These are phyloP conservation scores for Enteromius mattozi DNA, from an alignment of 2,797 vertebrate genomes.

Conservation along the genomic window DNA sequence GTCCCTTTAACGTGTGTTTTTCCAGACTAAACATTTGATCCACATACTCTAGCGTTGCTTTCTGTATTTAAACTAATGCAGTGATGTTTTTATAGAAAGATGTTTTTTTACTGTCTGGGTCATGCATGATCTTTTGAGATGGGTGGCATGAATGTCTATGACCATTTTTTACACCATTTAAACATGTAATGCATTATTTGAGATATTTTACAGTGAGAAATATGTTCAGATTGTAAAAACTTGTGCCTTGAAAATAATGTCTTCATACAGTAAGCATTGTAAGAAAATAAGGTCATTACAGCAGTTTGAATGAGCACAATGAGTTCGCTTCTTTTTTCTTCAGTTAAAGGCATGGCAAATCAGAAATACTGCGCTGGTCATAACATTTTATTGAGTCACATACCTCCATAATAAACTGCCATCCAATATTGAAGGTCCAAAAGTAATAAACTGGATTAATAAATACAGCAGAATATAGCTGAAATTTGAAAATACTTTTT, in stretches of 20 bases:
- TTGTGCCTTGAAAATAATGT: background rate
- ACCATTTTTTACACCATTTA: slow-evolving; percentile 3
- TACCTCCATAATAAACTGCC: background rate
- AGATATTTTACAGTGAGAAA: background rate
- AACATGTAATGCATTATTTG: slow-evolving; percentile 3
- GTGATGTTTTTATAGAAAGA: background rate
- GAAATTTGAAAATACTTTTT: background rate
- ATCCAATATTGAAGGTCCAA: background rate
- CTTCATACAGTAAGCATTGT: background rate
- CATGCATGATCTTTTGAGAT: background rate
- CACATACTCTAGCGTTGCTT: slow-evolving; percentile 5
- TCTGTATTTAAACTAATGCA: slow-evolving; percentile 25
- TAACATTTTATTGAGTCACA: background rate
- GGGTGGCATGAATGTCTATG: background rate
- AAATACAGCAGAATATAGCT: background rate
- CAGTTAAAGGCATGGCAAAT: slow-evolving; percentile 46
- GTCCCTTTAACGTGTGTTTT: background rate
- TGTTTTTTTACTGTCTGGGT: background rate
- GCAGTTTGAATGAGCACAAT: background rate
- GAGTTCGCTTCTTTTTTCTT: slow-evolving; percentile 22
- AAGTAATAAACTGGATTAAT: background rate
- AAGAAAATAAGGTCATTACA: background rate
- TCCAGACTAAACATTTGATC: slow-evolving; percentile 17
- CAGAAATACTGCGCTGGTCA: background rate
- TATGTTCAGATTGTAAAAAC: background rate